Base-by-base conservation (phyloP, 2,113 vertebrate genomes). In the Triplophysa rosa region DNA sequence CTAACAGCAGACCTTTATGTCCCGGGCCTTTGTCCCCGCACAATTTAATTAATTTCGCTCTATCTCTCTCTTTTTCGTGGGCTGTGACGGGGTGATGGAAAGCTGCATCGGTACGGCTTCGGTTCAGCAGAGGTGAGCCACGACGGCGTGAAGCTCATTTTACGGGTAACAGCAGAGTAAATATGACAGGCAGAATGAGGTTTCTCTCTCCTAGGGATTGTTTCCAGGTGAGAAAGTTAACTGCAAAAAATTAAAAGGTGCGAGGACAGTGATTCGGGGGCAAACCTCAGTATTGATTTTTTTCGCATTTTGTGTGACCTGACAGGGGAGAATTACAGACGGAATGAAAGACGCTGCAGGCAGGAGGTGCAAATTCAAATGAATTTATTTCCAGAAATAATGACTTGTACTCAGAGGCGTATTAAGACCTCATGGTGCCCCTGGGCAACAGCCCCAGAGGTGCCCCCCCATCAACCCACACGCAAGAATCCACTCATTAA, bases 1-100 rank as follows among this genome's bases (percentile, higher is more conserved):
- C 92, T 93, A 94, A 93, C 93, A 93, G 93, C 91, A 92, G 91
- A 91, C 90, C 86, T 92, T 93, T 92, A 93, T 92, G 90, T 91
- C 88, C 88, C 81, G 84, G 87, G 88, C 90, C 87, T 92, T 90
- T 92, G 91, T 93, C 89, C 91, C 89, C 81, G 84, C 82, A 85
- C 85, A 88, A 88, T 94, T 91, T 92, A 91, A 94, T 94, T 93
- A 91, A 93, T 93, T 91, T 91, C 81, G 52, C 62, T 77, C 40
- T 52, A 58, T 58, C 70, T 59, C 56, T 76, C 78, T 64, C 33
- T 2, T 68, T 23, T 66, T 40, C 49, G 62, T 74, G 19, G 78
- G 47, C 75, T 40, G 76, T 84, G 83, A 87, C 81, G 67, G 67
- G 67, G 70, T 88, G 91, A 91, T 90, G 87, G 87, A 89, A 81